phyloP scores from a whole-genome alignment of 2,797 vertebrate genomes.

The Platalea minor region DNA sequence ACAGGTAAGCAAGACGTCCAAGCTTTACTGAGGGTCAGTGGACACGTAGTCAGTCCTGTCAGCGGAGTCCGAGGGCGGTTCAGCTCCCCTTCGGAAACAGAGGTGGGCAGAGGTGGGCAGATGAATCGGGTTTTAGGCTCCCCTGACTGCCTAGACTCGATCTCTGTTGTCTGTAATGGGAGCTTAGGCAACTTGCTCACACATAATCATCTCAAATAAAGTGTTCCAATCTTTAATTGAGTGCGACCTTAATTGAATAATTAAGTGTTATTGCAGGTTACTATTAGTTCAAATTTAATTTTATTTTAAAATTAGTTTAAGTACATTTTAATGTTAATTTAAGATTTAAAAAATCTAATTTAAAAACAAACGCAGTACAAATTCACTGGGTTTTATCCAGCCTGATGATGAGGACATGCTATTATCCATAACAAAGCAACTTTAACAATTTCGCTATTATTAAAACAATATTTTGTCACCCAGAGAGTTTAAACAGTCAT shows the following conservation, averaged over 20 bases:
- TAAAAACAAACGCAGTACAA: not conserved
- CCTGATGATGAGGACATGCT: not conserved
- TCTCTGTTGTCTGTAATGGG: not conserved
- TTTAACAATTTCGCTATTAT: not conserved
- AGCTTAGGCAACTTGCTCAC: not conserved
- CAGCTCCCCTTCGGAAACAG: not conserved
- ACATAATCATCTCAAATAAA: not conserved
- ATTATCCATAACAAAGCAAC: not conserved
- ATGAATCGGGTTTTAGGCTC: not conserved
- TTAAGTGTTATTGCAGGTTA: not conserved
- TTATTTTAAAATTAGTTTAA: not conserved
- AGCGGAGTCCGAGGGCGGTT: not conserved
- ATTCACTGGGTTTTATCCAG: not conserved
- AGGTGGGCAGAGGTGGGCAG: not conserved
- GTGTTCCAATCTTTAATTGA: not conserved
- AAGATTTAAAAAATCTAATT: not conserved
- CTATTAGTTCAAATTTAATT: not conserved
- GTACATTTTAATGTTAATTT: not conserved
- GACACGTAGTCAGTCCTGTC: fast-evolving
- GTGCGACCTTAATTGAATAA: not conserved
- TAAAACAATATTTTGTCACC: not conserved
- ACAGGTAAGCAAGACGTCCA: not conserved
- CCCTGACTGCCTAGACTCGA: not conserved
- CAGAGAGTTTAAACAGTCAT: not conserved
- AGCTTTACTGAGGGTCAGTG: not conserved